Evolutionary conservation across 2,888 invertebrate species (phyloP), one percentile per base, ranked within the genome.

Genomic region (Gari tellinella): DNA sequence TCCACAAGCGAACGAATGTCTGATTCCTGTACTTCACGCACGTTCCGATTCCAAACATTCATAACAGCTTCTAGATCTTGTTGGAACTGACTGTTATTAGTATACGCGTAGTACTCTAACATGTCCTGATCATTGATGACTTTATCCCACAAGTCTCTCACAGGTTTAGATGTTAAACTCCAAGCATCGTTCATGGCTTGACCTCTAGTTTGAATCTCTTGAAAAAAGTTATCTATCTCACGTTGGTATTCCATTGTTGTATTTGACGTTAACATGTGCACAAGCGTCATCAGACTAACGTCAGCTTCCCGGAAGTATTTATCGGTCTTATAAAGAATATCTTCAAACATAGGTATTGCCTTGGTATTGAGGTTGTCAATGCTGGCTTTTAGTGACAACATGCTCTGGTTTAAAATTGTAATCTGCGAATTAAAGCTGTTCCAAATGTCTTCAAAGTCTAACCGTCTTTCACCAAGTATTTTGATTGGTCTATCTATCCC

Each of bases 151-250:
- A 88, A 81, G 8, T 52, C 52, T 1, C 55, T 62, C 1, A 72
- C 72, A 17, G 72, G 74, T 15, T 58, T 51, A 0, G 62, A 25
- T 7, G 88, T 38, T 2, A 72, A 40, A 12, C 72, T 70, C 86
- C 85, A 86, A 40, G 63, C 78, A 60, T 85, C 86, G 60, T 62
- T 81, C 1, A 88, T 62, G 23, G 70, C 72, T 15, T 83, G 84
- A 7, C 86, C 86, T 31, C 88, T 78, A n/a, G 83, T 76, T 41
- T 86, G 57, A 4, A 88, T 48, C 31, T 87, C 86, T 46, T 70
- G 75, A 48, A 87, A 87, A 62, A 86, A 85, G 38, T 74, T 63
- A 31, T 78, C 67, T 15, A 85, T 45, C 15, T 63, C 57, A 8
- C 65, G 73, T 21, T 82, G 73, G 12, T 76, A 76, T 25, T 72